Percentiles rank a stretch among this genome's conserved stretches.
Evolutionary conservation across 1,140 invertebrate genomes (phyloP).

Genomic region (Drosophila tristis): DNA sequence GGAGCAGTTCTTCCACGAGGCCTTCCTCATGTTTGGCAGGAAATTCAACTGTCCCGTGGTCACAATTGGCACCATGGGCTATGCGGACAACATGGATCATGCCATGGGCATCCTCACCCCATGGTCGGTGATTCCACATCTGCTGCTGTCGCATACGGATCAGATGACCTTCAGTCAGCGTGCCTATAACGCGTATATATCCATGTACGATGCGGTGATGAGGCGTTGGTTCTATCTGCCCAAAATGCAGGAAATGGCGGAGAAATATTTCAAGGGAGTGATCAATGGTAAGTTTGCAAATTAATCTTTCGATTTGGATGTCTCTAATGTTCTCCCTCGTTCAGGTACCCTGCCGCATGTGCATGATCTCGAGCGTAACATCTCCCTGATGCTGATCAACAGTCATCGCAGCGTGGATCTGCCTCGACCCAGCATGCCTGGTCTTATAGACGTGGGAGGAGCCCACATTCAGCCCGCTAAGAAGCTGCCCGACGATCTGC

Average conservation of each 20-base stretch:
- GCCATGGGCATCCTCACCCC: slow-evolving; percentile 85
- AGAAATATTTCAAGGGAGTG: slow-evolving; percentile 65
- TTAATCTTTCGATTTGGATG: background rate
- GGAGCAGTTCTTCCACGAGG: slow-evolving; percentile 86
- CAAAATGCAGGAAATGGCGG: slow-evolving; percentile 79
- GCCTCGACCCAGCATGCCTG: slow-evolving; percentile 85
- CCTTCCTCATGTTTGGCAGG: slow-evolving; percentile 85
- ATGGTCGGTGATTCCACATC: slow-evolving; percentile 84
- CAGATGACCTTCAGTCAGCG: slow-evolving; percentile 74
- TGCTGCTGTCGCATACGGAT: slow-evolving; percentile 84
- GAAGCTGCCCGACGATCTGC: slow-evolving; percentile 80
- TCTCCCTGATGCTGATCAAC: slow-evolving; percentile 86
- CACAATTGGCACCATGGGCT: slow-evolving; percentile 85
- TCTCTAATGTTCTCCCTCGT: background rate
- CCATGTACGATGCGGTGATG: slow-evolving; percentile 71
- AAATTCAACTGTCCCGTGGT: slow-evolving; percentile 86
- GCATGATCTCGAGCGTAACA: slow-evolving; percentile 85
- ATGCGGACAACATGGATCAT: slow-evolving; percentile 86
- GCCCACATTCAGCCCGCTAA: slow-evolving; percentile 84
- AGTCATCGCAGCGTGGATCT: slow-evolving; percentile 85
- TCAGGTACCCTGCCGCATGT: slow-evolving; percentile 79
- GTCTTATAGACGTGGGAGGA: slow-evolving; percentile 85
- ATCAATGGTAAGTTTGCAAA: slow-evolving; percentile 45
- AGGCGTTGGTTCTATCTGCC: slow-evolving; percentile 75
- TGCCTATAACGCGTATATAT: slow-evolving; percentile 73